Evolutionary conservation across 2,797 vertebrate species (phyloP), one percentile per base, ranked within the genome.

Genomic region (Gephyroberyx darwinii): DNA sequence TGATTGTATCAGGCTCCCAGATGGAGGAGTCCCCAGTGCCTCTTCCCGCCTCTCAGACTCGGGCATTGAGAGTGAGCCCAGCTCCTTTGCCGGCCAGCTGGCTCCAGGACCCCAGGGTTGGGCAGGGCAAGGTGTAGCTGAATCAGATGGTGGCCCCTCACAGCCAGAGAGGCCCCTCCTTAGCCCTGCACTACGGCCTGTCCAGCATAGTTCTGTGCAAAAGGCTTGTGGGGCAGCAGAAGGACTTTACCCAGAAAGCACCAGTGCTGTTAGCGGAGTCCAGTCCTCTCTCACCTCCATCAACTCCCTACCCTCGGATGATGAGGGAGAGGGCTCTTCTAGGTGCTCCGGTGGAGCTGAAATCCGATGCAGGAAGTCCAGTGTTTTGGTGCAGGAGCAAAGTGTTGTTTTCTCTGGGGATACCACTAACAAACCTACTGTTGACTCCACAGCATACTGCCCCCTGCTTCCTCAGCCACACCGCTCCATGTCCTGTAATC

Each of bases 281-380:
- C 97, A 98, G 78, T 99, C 98, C 52, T 99, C 98, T 30, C 90
- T 99, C 74, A 98, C 98, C 14, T 99, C 98, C 19, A 99, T 99
- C 88, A 99, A 98, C 87, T 99, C 98, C 16, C 89, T 99, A 39
- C 97, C 98, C 53, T 99, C 96, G 48, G 96, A 98, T 78, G 97
- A 99, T 61, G 98, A 99, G 72, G 85, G 72, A 2, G 96, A 98
- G 83, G 93, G 95, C 71, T 94, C 89, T 82, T 96, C 93, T 47
- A 95, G 93, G 81, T 86, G 91, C 75, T 93, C 93, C 56, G 82
- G 84, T 60, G 86, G 82, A 53, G 80, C 76, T 17, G 90, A 85
- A 41, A 73, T 67, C 6, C 39, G 58, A 37, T 76, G 82, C 74
- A 93, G 89, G 79, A 95, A 93, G 75, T 92, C 95, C 61, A 94